Conservation (phyloP, 2,113 vertebrate species). For the Cygnus buccinator region DNA sequence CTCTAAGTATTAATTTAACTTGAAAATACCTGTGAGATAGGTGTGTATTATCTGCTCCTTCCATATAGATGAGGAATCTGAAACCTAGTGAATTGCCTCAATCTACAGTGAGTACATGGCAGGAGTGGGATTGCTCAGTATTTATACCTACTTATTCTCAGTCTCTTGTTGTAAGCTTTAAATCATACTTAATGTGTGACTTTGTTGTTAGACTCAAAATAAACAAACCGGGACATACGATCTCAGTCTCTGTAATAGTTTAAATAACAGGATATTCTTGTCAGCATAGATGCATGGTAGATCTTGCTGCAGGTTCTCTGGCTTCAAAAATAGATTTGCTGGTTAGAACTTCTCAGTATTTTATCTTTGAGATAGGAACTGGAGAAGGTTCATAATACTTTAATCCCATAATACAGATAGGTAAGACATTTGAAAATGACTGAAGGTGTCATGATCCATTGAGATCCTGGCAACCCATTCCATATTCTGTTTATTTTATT, state of each 20-base stretch:
- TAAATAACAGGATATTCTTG: not conserved
- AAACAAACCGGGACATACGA: not conserved
- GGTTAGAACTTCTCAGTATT: not conserved
- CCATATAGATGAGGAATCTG: not conserved
- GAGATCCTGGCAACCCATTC: not conserved
- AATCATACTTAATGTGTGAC: not conserved
- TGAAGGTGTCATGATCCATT: not conserved
- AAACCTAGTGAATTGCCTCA: not conserved
- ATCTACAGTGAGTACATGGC: not conserved
- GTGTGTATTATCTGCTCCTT: not conserved
- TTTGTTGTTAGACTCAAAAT: not conserved
- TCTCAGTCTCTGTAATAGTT: not conserved
- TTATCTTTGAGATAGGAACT: not conserved
- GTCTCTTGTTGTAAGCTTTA: not conserved
- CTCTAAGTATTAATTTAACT: not conserved
- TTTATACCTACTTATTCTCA: not conserved
- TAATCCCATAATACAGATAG: not conserved
- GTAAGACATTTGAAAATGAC: not conserved
- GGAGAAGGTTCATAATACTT: not conserved
- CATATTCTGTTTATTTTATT: conserved; percentile 34
- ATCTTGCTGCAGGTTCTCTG: not conserved
- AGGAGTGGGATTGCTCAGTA: not conserved
- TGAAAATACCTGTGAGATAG: not conserved
- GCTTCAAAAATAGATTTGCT: conserved; percentile 3
- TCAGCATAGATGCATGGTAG: not conserved